These are phyloP conservation scores for Sceliomorpha sp. DNA, from an alignment of 2,888 invertebrate genomes.

Conservation along the genomic window DNA sequence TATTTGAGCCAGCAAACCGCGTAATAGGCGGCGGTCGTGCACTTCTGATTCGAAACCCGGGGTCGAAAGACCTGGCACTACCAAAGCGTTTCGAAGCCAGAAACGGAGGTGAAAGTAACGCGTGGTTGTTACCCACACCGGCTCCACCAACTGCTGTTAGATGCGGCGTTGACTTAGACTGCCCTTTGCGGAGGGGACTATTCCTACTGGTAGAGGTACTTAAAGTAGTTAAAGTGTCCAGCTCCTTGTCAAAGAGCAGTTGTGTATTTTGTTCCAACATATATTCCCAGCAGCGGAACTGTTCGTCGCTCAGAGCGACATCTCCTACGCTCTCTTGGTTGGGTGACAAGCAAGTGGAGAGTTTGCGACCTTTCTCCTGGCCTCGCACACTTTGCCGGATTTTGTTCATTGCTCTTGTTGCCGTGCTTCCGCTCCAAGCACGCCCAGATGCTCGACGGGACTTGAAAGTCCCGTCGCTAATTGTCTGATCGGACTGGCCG, in stretches of 20 bases:
- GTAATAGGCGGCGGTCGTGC: conserved; percentile 80
- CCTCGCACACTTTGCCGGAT: conserved; percentile 70
- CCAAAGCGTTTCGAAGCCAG: conserved; percentile 87
- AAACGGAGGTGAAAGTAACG: conserved; percentile 70
- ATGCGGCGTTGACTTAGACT: conserved; percentile 82
- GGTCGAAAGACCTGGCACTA: conserved; percentile 89
- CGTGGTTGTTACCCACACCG: conserved; percentile 81
- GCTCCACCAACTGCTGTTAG: conserved; percentile 66
- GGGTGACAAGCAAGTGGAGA: conserved; percentile 32
- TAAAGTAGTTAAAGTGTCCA: conserved; percentile 86
- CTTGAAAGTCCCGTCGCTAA: conserved; percentile 74
- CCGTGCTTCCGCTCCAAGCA: conserved; percentile 70
- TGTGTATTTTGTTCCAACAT: conserved; percentile 96
- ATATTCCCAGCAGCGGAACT: conserved; percentile 96
- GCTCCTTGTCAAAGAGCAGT: conserved; percentile 91
- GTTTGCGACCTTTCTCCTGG: conserved; percentile 64
- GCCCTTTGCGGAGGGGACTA: conserved; percentile 77
- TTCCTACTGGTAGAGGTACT: conserved; percentile 61
- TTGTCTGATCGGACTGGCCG: conserved; percentile 90
- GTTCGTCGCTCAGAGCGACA: conserved; percentile 86
- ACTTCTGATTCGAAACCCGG: conserved; percentile 65
- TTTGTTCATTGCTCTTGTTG: conserved; percentile 69
- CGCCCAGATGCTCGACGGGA: conserved; percentile 71
- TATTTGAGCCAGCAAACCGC: conserved; percentile 84
- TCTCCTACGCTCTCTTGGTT: conserved; percentile 79